These are phyloP conservation scores for Cephus sareptanus DNA, from an alignment of 2,888 invertebrate genomes.

Conservation along the genomic window DNA sequence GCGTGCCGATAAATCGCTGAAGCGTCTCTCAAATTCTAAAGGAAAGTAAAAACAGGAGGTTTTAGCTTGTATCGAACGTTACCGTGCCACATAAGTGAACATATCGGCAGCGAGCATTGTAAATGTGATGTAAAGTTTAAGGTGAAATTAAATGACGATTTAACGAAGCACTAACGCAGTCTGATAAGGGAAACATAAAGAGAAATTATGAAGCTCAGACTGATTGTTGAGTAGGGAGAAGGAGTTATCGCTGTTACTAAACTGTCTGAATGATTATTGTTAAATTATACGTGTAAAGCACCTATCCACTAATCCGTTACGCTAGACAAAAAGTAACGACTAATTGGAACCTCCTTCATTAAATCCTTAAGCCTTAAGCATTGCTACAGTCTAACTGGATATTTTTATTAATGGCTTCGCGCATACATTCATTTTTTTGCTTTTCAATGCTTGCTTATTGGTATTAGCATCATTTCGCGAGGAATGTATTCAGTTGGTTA, in stretches of 20 bases:
- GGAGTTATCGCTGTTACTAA: slow-evolving; percentile 24
- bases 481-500: not conserved
- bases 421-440: not conserved
- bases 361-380: not conserved
- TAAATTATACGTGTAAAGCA: slow-evolving; percentile 5
- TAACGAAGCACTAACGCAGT: slow-evolving; percentile 30
- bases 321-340: not conserved
- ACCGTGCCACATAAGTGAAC: slow-evolving; percentile 41
- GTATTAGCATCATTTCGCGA: not conserved
- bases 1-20: not conserved
- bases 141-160: slow-evolving; percentile 39
- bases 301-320: not conserved
- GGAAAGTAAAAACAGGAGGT: not conserved
- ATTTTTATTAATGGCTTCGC: not conserved
- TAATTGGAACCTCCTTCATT: not conserved
- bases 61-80: slow-evolving; percentile 32
- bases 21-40: not conserved
- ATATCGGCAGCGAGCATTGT: slow-evolving; percentile 43
- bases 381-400: not conserved
- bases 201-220: slow-evolving; percentile 20
- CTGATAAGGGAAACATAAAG: slow-evolving; percentile 17
- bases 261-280: not conserved
- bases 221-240: slow-evolving; percentile 24
- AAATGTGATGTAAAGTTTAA: slow-evolving; percentile 47
- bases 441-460: not conserved